Base-by-base conservation (phyloP, 2,113 vertebrate species). In the Xyliphius kryptos region DNA sequence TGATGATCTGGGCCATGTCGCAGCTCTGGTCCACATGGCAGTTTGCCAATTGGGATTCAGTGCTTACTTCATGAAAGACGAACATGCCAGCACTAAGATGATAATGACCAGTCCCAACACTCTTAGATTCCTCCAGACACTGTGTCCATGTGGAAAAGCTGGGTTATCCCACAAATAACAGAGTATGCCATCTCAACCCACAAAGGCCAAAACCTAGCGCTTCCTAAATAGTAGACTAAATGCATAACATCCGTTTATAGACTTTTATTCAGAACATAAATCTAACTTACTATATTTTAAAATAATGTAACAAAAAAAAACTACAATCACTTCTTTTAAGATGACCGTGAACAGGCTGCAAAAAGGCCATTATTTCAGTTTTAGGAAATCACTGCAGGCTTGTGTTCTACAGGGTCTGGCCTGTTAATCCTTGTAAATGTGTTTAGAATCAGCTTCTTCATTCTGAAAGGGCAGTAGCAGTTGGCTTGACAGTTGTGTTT, bases 31-130 rank as follows among this genome's bases (percentile, higher is more conserved):
- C 51, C 40, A 38, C 7, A 14, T 43, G 71, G 58, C 63, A 32
- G 32, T 12, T 17, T 16, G 56, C 56, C 56, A 69, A 36, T 12
- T 16, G 46, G 50, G 59, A 48, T 19, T 19, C 37, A 40, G 22
- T 48, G 38, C 26, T 56, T 36, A 46, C 22, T 44, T 56, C 14
- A 44, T 71, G 69, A 62, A 66, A 46, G 41, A 66, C 48, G 26
- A 57, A 17, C 56, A 32, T 6, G 41, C 66, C 56, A 66, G 37
- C 44, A 53, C 53, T 58, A 57, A 51, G 59, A 22, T 61, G 62
- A 66, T 69, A 73, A 73, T 56, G 36, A 69, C 53, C 14, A 66
- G 62, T 36, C 47, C 58, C 49, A 47, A 51, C 46, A 51, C 57
- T 49, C 53, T 22, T 38, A n/a, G n/a, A n/a, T n/a, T n/a, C n/a